Conservation (phyloP, 2,888 invertebrate species). For the Drosophila neotestacea region DNA sequence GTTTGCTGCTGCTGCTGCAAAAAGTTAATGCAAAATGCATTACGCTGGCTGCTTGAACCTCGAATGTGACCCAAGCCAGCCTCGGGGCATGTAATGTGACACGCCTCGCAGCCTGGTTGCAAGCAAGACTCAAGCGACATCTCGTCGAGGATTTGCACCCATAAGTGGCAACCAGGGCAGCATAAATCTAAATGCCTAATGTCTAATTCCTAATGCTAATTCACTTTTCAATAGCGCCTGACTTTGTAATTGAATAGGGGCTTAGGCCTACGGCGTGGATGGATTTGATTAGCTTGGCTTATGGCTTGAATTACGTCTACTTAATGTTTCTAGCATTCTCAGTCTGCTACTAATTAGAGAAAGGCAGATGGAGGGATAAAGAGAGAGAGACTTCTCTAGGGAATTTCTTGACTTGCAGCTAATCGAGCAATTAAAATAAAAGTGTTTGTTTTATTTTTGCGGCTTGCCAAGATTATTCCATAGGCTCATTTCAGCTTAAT, state of each 20-base stretch:
- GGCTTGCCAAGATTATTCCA: conserved; percentile 9
- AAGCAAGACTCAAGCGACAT: conserved; percentile 17
- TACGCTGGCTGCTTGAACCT: conserved; percentile 75
- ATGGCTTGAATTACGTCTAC: conserved; percentile 18
- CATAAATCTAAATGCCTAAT: conserved; percentile 67
- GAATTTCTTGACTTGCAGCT: no score
- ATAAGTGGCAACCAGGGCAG: conserved; percentile 37
- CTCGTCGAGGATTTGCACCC: conserved; percentile 45
- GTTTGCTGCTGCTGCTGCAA: conserved; percentile 28
- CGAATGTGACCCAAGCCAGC: conserved; percentile 59
- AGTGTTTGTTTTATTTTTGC: background rate
- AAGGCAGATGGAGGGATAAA: background rate
- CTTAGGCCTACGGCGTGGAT: conserved; percentile 15
- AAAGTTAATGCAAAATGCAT: conserved; percentile 78
- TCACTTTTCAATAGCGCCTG: conserved; percentile 53
- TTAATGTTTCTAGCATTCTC: conserved; percentile 11
- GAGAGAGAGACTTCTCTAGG: background rate
- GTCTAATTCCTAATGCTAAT: conserved; percentile 59
- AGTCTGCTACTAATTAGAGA: conserved; percentile 26
- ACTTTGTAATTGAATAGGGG: conserved; percentile 56
- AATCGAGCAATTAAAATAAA: conserved; percentile 17
- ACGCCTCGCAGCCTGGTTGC: conserved; percentile 39
- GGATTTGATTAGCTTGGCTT: conserved; percentile 38
- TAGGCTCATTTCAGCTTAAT: conserved; percentile 3
- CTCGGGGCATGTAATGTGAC: conserved; percentile 59